phyloP scores from a whole-genome alignment of 2,113 vertebrate species.

The Xenopus borealis region DNA sequence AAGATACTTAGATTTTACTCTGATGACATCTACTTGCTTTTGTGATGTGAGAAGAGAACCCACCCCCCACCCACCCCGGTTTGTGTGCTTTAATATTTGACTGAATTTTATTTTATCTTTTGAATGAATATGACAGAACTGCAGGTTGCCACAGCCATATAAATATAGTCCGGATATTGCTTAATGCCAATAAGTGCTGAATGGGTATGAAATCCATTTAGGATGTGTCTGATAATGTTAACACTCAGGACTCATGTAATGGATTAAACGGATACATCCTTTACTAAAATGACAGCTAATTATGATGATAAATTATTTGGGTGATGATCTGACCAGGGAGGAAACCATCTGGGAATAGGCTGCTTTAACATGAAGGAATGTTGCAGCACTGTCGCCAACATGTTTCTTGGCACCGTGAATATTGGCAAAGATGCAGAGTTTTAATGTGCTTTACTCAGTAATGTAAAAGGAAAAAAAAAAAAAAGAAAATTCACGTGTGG shows the following conservation, averaged over 20 bases:
- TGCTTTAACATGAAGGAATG: conserved; percentile 23
- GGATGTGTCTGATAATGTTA: conserved; percentile 1
- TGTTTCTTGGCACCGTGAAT: neutral
- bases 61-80: too few species aligned
- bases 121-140: neutral
- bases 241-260: conserved; percentile 2
- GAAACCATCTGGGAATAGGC: conserved; percentile 11
- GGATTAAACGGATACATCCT: conserved; percentile 29
- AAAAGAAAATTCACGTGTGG: neutral
- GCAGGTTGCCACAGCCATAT: neutral
- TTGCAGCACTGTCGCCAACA: neutral
- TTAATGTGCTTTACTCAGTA: conserved; percentile 29
- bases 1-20: too few species aligned
- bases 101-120: too few species aligned
- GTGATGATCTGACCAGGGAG: conserved; percentile 33
- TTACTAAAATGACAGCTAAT: conserved; percentile 27
- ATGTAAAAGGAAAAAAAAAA: conserved; percentile 3
- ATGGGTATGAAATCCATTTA: conserved; percentile 7
- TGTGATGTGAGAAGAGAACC: too few species aligned
- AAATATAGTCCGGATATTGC: conserved; percentile 3
- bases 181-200: neutral
- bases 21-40: too few species aligned
- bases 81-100: too few species aligned
- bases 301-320: conserved; percentile 40
- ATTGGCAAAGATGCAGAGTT: conserved; percentile 19